Base-by-base conservation (phyloP, 2,113 vertebrate genomes). In the Sceloporus undulatus region DNA sequence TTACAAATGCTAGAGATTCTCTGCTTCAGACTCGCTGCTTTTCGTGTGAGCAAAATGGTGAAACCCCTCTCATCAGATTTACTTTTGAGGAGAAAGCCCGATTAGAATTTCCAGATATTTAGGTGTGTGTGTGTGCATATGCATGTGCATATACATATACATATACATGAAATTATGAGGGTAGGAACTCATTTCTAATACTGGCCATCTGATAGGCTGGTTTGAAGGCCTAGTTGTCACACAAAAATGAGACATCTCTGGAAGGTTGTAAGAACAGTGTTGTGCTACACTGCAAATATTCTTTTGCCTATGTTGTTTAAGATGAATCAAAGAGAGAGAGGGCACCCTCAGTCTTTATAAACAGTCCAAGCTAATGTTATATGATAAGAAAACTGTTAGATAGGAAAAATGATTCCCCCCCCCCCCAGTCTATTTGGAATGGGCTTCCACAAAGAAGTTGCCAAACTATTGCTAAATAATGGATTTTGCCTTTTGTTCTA, bases 381-480 rank as follows among this genome's bases (percentile, higher is more conserved):
- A 56, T 62, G 54, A 34, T 3, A 89, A 73, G 54, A 77, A 48
- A 0, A 59, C 62, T 74, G 42, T 38, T 80, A 59, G 83, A 85
- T 9, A 89, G 9, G n/a, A 87, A 42, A 86, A 29, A 14, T 90
- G 92, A 89, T 59, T 54, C 21, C 14, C 4, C 8, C 68, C 19
- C 91, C 88, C 92, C 48, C 83, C 79, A 78, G 90, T 91, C 90
- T 48, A 52, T 79, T 52, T n/a, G 88, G 88, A 92, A 1, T 74
- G 52, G 88, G 86, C 65, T 89, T 92, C 5, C 14, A 1, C 3
- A 56, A 87, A 3, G 0, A 0, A 25, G 34, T 91, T 56, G 88
- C 82, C 59, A 80, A 89, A 92, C 88, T 91, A n/a, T 29, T 82
- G 25, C 68, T 90, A 90, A 85, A 94, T 93, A 88, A 48, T 90